A percentile compares a stretch with the other conserved stretches of the same genome.
Conservation (phyloP, 2,888 invertebrate species). For the Zygothrica quintamaculata region DNA sequence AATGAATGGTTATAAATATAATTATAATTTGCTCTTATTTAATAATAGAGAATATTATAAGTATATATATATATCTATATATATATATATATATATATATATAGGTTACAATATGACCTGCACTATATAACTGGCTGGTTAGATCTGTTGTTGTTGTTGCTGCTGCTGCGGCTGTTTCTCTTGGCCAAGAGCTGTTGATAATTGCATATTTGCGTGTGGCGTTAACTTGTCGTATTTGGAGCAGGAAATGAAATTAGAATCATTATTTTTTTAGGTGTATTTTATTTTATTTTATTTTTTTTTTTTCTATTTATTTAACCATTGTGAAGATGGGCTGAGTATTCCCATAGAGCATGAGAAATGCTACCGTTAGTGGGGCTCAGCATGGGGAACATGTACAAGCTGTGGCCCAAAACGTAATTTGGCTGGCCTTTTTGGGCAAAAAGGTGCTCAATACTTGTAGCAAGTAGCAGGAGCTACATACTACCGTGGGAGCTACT, state of each 20-base stretch:
- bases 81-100: too few species aligned
- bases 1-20: too few species aligned
- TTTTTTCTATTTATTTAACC: too few species aligned
- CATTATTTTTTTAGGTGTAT: conserved; percentile 32
- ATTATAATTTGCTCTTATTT: too few species aligned
- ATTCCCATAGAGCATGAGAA: conserved; percentile 68
- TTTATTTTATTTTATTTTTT: conserved; percentile 33
- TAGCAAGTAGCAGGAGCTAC: conserved; percentile 52
- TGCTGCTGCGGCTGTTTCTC: conserved; percentile 18
- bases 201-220: conserved; percentile 71
- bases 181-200: conserved; percentile 28
- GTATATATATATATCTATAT: too few species aligned
- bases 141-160: conserved; percentile 3
- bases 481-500: conserved; percentile 76
- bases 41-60: too few species aligned
- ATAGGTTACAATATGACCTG: too few species aligned
- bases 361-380: conserved; percentile 23
- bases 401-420: conserved; percentile 56
- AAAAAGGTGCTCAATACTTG: conserved; percentile 55
- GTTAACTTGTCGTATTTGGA: conserved; percentile 66
- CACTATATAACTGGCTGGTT: too few species aligned
- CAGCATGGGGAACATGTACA: conserved; percentile 32
- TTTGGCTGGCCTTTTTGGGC: conserved; percentile 73
- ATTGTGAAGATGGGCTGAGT: conserved; percentile 32
- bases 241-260: conserved; percentile 69